phyloP scores from a whole-genome alignment of 2,113 vertebrate genomes.

The Aviceda subcristata region DNA sequence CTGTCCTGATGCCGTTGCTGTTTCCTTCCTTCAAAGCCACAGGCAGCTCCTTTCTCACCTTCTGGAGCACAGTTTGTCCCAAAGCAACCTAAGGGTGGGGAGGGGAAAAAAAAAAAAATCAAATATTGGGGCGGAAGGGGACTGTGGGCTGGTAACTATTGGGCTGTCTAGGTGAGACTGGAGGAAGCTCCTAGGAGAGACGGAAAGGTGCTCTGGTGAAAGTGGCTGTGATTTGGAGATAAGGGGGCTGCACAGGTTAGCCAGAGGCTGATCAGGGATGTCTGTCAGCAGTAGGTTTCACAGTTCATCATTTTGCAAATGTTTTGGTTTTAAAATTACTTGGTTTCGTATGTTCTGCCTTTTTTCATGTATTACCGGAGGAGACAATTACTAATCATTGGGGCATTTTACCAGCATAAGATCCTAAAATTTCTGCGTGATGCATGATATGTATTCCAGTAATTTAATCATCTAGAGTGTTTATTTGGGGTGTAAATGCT shows the following conservation, averaged over 20 bases:
- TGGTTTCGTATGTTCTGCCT: background rate
- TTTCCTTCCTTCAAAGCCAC: background rate
- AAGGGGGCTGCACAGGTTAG: background rate
- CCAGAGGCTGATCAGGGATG: background rate
- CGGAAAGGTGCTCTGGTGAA: background rate
- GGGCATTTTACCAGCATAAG: background rate
- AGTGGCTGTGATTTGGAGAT: background rate
- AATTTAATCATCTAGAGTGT: slow-evolving; percentile 12
- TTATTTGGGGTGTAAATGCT: background rate
- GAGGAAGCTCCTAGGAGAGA: background rate
- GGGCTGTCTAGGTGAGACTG: background rate
- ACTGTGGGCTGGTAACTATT: background rate
- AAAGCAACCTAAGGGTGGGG: background rate
- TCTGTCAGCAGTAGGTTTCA: background rate
- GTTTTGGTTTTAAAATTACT: background rate
- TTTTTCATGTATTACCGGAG: background rate
- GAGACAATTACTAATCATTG: background rate
- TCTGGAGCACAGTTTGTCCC: background rate
- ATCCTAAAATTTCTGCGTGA: background rate
- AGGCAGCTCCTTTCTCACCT: background rate
- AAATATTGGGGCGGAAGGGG: background rate
- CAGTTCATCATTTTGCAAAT: background rate
- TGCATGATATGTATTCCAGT: background rate
- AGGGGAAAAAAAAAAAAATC: background rate
- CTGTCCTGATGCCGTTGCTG: background rate